Conservation (phyloP, 1,140 invertebrate species). For the Phortica variegata region DNA sequence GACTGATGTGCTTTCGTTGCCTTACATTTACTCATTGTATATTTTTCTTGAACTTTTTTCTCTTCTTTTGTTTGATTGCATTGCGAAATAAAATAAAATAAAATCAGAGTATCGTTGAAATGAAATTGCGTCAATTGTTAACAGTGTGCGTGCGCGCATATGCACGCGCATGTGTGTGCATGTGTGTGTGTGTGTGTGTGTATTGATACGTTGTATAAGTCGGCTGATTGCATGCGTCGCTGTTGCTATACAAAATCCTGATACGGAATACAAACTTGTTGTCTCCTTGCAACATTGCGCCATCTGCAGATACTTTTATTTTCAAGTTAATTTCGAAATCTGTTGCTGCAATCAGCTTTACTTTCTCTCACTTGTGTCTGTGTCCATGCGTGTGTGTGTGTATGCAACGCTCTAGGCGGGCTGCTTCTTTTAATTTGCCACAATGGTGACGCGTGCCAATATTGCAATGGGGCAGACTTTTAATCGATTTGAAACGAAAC, state of each 20-base stretch:
- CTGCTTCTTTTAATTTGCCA: too few species aligned
- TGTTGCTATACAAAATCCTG: constrained; percentile 2
- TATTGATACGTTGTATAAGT: too few species aligned
- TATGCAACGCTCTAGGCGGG: too few species aligned
- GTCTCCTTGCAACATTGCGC: constrained; percentile 1
- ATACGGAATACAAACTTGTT: not conserved
- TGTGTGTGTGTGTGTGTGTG: too few species aligned
- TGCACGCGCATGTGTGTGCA: too few species aligned
- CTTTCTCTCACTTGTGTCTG: too few species aligned
- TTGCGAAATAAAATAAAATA: constrained; percentile 38
- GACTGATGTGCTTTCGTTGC: constrained; percentile 2
- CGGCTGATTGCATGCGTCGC: too few species aligned
- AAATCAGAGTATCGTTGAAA: constrained; percentile 48
- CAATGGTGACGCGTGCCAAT: too few species aligned
- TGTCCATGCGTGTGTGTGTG: too few species aligned
- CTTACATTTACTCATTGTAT: not conserved
- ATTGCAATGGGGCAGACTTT: too few species aligned
- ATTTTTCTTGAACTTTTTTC: constrained; percentile 13
- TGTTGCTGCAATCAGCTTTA: constrained; percentile 47
- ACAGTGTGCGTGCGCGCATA: too few species aligned
- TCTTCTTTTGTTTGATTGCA: not conserved
- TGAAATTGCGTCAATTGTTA: constrained; percentile 48
- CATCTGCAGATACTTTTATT: constrained; percentile 20
- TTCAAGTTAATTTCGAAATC: constrained; percentile 51
- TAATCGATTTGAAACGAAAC: too few species aligned